These are phyloP conservation scores for Danionella dracula DNA, from an alignment of 2,797 vertebrate species.

Conservation along the genomic window DNA sequence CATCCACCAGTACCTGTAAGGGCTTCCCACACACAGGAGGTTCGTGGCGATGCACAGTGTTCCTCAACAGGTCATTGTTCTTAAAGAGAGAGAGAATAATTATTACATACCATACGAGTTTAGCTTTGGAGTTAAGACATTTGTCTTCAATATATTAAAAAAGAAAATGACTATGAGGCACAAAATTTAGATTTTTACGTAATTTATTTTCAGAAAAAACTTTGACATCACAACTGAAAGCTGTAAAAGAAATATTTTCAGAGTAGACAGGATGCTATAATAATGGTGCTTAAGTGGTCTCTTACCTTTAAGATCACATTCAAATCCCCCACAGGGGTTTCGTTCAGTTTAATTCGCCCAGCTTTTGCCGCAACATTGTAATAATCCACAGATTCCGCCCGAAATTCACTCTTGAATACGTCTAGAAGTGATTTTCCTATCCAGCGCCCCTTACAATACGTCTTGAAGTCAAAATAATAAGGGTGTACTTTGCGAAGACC, in stretches of 20 bases:
- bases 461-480: conserved; percentile 89
- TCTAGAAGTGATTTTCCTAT: conserved; percentile 83
- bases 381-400: conserved; percentile 78
- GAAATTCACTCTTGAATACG: conserved; percentile 87
- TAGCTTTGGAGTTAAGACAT: background rate
- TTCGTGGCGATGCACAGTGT: conserved; percentile 93
- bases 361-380: conserved; percentile 77
- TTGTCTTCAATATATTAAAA: too few species aligned
- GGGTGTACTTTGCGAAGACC: conserved; percentile 90
- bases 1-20: conserved; percentile 77
- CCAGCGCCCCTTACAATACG: conserved; percentile 97
- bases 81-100: conserved; percentile 46
- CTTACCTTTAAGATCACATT: conserved; percentile 82
- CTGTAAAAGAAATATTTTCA: too few species aligned
- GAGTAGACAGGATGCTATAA: too few species aligned
- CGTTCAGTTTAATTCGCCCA: conserved; percentile 87
- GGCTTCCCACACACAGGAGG: conserved; percentile 82
- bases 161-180: too few species aligned
- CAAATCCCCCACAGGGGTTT: conserved; percentile 76
- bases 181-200: too few species aligned
- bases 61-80: conserved; percentile 91
- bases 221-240: too few species aligned
- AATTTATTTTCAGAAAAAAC: too few species aligned
- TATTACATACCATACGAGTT: background rate
- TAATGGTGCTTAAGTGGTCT: too few species aligned